Percentiles rank a stretch among this genome's conserved stretches.
Evolutionary conservation across 2,888 invertebrate genomes (phyloP).

Genomic region (Toxonevra muliebris): DNA sequence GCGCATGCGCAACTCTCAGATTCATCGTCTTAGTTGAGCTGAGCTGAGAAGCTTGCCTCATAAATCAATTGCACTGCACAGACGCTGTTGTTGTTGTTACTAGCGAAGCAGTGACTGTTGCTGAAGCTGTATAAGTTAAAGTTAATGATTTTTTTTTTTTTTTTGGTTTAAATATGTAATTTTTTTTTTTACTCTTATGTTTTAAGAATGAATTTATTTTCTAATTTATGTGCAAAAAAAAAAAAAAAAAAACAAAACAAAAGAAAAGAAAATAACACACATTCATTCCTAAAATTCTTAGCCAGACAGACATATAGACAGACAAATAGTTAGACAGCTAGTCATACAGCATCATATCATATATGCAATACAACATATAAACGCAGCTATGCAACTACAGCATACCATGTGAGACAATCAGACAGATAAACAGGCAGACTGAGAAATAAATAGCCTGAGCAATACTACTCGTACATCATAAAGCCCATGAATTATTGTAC

Average conservation of each 20-base stretch:
- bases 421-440: not conserved
- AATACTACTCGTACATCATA: not conserved
- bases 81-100: not conserved
- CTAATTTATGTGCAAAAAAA: not conserved
- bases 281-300: too few species aligned
- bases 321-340: too few species aligned
- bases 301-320: too few species aligned
- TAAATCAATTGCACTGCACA: not conserved
- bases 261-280: too few species aligned
- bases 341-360: too few species aligned
- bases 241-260: not conserved
- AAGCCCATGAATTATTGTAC: constrained; percentile 27
- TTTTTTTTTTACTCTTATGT: not conserved
- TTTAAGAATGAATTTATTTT: constrained; percentile 7
- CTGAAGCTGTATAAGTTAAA: not conserved
- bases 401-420: not conserved
- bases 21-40: too few species aligned
- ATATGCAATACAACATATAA: too few species aligned
- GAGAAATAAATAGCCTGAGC: not conserved
- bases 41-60: not conserved
- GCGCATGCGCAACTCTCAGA: not conserved
- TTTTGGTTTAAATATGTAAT: not conserved
- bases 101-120: too few species aligned
- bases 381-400: not conserved
- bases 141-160: not conserved